Evolutionary conservation across 2,888 invertebrate genomes (phyloP).

Genomic region (Anthophora plumipes): DNA sequence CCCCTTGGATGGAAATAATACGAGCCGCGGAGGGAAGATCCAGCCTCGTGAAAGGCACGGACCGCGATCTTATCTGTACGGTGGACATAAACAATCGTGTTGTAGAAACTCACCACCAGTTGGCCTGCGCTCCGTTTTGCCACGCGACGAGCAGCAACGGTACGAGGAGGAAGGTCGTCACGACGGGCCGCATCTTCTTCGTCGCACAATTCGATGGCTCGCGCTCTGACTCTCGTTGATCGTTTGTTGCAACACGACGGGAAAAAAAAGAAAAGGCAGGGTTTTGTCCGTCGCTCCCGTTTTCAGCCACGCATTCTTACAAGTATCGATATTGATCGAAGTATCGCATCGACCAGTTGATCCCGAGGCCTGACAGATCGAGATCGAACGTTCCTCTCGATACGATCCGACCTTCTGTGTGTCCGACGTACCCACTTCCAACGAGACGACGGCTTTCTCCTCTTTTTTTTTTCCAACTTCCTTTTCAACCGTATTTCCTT

Average conservation of each 20-base stretch:
- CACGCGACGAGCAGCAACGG: constrained; percentile 76
- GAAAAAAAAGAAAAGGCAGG: constrained; percentile 44
- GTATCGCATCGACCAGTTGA: constrained; percentile 51
- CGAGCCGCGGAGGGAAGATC: constrained; percentile 1
- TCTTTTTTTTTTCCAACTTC: background rate
- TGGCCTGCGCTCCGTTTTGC: constrained; percentile 80
- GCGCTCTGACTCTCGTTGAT: constrained; percentile 27
- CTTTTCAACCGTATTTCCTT: constrained; percentile 23
- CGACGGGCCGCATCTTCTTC: constrained; percentile 67
- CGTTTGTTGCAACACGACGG: constrained; percentile 24
- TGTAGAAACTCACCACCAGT: constrained; percentile 82
- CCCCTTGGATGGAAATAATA: constrained; percentile 15
- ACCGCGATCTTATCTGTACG: constrained; percentile 42
- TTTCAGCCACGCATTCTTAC: constrained; percentile 62
- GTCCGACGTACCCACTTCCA: constrained; percentile 31
- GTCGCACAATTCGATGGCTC: constrained; percentile 21
- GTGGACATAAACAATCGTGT: constrained; percentile 58
- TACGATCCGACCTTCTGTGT: constrained; percentile 50
- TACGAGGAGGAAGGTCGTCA: constrained; percentile 64
- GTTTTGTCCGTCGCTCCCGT: constrained; percentile 16
- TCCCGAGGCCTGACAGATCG: constrained; percentile 60
- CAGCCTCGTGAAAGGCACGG: background rate
- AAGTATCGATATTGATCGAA: constrained; percentile 51
- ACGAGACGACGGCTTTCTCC: constrained; percentile 10
- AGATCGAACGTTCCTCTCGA: constrained; percentile 53